These are phyloP conservation scores for Epsilonema sp. DNA, from an alignment of 2,888 invertebrate genomes.

Conservation along the genomic window DNA sequence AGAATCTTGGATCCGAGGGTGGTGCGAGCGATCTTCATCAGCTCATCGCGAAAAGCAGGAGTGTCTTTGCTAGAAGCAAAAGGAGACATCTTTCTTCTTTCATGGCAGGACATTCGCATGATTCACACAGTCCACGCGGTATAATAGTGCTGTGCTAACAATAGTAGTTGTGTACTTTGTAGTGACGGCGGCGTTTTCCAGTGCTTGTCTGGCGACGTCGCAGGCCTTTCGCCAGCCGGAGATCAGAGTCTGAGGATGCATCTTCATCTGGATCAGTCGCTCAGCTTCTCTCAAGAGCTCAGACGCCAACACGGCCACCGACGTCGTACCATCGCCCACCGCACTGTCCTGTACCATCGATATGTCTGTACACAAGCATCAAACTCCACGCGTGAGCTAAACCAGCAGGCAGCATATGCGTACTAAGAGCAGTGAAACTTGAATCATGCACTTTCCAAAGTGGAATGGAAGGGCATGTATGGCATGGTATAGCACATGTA, in stretches of 20 bases:
- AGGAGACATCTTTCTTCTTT: no score
- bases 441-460: no score
- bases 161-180: no score
- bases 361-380: conserved; percentile 46
- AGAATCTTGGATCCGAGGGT: conserved; percentile 94
- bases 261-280: conserved; percentile 67
- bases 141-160: no score
- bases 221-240: conserved; percentile 79
- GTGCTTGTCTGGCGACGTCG: conserved; percentile 58
- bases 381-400: background rate
- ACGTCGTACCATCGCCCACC: conserved; percentile 99
- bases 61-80: conserved; percentile 3
- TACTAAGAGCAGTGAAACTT: background rate
- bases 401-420: background rate
- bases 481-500: no score
- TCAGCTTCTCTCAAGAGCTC: conserved; percentile 82
- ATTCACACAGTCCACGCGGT: no score
- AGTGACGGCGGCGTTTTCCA: conserved; percentile 46
- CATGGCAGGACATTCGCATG: no score
- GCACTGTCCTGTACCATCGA: conserved; percentile 95
- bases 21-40: conserved; percentile 87
- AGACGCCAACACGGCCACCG: conserved; percentile 82
- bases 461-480: no score
- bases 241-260: conserved; percentile 95
- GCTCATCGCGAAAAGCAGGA: conserved; percentile 58